Conservation (phyloP, 2,797 vertebrate genomes). For the Agapornis canus region DNA sequence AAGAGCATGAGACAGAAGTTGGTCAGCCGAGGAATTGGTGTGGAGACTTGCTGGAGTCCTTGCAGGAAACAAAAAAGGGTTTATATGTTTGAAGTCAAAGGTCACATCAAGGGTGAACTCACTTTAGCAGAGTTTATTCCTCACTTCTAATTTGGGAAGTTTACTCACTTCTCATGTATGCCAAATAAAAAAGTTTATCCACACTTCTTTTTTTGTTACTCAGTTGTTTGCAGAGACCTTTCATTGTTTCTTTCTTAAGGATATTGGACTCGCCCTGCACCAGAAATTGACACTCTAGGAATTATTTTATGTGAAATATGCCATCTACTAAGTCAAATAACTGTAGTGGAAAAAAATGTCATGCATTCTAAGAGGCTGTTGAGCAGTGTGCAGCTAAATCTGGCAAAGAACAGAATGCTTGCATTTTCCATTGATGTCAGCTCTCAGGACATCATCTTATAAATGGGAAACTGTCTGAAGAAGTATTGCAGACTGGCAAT, state of each 20-base stretch:
- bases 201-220: neutral
- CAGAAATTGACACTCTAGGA: neutral
- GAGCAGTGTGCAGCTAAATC: neutral
- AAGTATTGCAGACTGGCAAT: neutral
- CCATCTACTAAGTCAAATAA: neutral
- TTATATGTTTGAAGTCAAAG: neutral
- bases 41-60: neutral
- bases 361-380: neutral
- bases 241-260: neutral
- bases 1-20: neutral
- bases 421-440: slow-evolving; percentile 25
- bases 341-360: neutral
- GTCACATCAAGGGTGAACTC: neutral
- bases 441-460: neutral
- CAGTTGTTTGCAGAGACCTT: neutral
- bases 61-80: neutral
- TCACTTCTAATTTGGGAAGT: neutral
- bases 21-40: neutral
- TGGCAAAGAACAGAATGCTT: neutral
- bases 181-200: neutral
- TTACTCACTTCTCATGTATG: neutral
- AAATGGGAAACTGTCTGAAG: slow-evolving; percentile 22
- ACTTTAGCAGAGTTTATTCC: neutral
- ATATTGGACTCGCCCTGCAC: neutral
- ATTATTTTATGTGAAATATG: neutral